These are phyloP conservation scores for Halichondria panicea DNA, from an alignment of 37 sponge, comb jelly and placozoan genomes.

Conservation along the genomic window DNA sequence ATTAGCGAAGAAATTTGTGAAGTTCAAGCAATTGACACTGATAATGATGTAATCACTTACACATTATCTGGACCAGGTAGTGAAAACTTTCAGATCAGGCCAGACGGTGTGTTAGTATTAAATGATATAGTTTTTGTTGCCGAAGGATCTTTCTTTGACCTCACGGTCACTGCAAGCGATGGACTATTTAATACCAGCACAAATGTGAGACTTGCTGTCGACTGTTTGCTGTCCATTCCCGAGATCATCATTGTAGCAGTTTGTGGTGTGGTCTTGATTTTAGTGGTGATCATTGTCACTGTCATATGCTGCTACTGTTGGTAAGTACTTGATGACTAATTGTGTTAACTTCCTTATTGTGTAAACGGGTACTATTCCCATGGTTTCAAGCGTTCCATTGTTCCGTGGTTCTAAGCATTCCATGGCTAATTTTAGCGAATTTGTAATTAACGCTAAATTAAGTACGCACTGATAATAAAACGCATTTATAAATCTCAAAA, in stretches of 20 bases:
- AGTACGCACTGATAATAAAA: too few species aligned
- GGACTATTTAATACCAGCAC: neutral
- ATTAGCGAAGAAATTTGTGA: neutral
- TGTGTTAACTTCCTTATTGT: too few species aligned
- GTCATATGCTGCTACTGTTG: too few species aligned
- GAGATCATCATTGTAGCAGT: conserved; percentile 22
- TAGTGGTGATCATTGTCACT: neutral
- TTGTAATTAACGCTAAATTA: too few species aligned
- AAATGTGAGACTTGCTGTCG: neutral
- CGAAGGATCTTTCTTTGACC: neutral
- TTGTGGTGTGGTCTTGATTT: neutral
- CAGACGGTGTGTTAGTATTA: neutral
- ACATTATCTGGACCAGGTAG: neutral
- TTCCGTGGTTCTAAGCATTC: too few species aligned
- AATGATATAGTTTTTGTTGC: conserved; percentile 1
- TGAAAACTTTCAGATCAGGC: neutral
- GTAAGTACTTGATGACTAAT: too few species aligned
- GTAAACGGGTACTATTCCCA: too few species aligned
- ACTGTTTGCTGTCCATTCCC: conserved; percentile 22
- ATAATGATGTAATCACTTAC: neutral
- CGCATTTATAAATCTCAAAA: too few species aligned
- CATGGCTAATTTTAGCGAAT: too few species aligned
- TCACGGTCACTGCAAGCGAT: neutral
- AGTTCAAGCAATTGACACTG: conserved; percentile 21
- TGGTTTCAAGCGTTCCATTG: too few species aligned